Base-by-base conservation (phyloP, 2,888 invertebrate species). In the Platycheirus rosarum region DNA sequence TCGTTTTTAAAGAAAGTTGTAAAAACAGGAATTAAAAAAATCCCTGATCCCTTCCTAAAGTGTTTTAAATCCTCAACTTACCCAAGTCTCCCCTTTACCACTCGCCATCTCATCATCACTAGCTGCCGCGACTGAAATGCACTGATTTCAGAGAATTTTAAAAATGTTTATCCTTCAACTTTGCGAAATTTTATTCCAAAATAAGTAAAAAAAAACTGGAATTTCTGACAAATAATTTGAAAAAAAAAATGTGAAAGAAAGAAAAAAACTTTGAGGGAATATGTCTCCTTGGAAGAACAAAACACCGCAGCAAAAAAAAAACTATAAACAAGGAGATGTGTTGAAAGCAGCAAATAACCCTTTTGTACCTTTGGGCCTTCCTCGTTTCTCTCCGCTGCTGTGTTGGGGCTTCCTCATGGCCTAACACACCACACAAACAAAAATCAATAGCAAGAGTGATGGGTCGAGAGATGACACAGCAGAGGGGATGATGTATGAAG, bases 151-250 rank as follows among this genome's bases (percentile, higher is more conserved):
- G 46, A 66, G 42, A 51, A 80, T 80, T 76, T 35, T 60, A 49
- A 75, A 75, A 75, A 66, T 66, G 65, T 63, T 55, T 62, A 78
- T 74, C 70, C 75, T 80, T 80, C 57, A 75, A 70, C 66, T 78
- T 78, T 68, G 62, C 62, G 14, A 51, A 69, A 63, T 46, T 57
- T 75, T 62, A n/a, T 42, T 60, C 44, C 29, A 60, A 44, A 60
- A 44, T n/a, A 40, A 29, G 40, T 32, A 44, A 29, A 44, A 57
- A 66, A 71, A 44, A 60, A 35, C 0, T 18, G 49, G 48, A 74
- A 57, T 65, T 60, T 65, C 63, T 66, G 65, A 60, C 44, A 51
- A 60, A 55, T 48, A 63, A 7, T 35, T 29, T 20, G 16, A 35
- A 20, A 55, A 55, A 40, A 37, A 20, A 40, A 51, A 51, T 13